phyloP scores from a whole-genome alignment of 2,888 invertebrate species.

The Lepidochitona cinerea region DNA sequence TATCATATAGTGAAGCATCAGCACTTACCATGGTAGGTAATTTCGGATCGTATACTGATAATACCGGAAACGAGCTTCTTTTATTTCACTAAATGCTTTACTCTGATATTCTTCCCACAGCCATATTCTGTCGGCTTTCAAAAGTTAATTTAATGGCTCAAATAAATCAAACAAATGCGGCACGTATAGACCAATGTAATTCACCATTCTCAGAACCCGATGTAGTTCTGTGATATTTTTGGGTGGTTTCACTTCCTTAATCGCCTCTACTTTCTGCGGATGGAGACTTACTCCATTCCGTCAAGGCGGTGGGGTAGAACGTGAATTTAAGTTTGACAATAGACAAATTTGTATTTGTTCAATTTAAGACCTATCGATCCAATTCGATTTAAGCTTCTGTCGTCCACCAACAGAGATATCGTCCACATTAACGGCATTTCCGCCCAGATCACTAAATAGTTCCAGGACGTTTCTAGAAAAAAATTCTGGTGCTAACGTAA shows the following conservation, averaged over 20 bases:
- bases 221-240: too few relatives aligned
- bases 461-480: slow-evolving; percentile 21
- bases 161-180: too few relatives aligned
- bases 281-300: slow-evolving; percentile 14
- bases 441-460: slow-evolving; percentile 19
- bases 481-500: slow-evolving; percentile 28
- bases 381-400: slow-evolving; percentile 17
- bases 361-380: slow-evolving; percentile 23
- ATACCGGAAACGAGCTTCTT: slow-evolving; percentile 25
- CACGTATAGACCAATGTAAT: too few relatives aligned
- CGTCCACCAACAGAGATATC: slow-evolving; percentile 21
- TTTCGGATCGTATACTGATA: slow-evolving; percentile 32
- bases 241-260: slow-evolving; percentile 5
- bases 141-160: too few relatives aligned
- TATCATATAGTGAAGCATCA: slow-evolving; percentile 36
- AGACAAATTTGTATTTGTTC: slow-evolving; percentile 30
- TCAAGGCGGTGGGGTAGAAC: slow-evolving; percentile 9
- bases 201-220: too few relatives aligned
- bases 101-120: slow-evolving; percentile 28
- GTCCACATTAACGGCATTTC: slow-evolving; percentile 27
- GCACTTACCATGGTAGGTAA: slow-evolving; percentile 39
- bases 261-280: slow-evolving; percentile 14
- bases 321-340: not conserved
- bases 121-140: slow-evolving; percentile 25
- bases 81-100: slow-evolving; percentile 28